Base-by-base conservation (phyloP, 2,888 invertebrate genomes). In the Phaonia tiefii region DNA sequence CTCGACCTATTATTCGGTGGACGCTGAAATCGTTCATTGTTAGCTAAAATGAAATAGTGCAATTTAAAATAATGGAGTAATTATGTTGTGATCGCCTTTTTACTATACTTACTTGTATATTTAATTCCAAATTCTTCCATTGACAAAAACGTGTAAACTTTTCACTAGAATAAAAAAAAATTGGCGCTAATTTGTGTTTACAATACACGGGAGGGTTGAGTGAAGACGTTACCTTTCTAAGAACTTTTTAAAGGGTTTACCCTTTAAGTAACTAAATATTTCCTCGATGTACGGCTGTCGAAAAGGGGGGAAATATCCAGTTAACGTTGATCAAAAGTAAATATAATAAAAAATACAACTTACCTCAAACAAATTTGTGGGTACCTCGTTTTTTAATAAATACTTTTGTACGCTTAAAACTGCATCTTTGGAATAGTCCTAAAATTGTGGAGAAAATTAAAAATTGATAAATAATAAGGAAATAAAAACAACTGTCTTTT, bases 21-120 rank as follows among this genome's bases (percentile, higher is more conserved):
- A 99, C 99, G 92, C 98, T 99, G 93, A 99, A 99, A 94, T 99
- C 99, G 93, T 99, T 99, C 99, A 99, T 99, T 87, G 99, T 98
- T 91, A 99, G 93, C 95, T 97, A 91, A 92, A 92, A 83, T 81
- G 83, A 77, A 84, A 83, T 22, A 42, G 1, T 11, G 15, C 15
- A 7, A 15, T 4, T 25, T 44, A 73, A 22, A 46, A 44, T 37
- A 58, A 22, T 39, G 20, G 1, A 77, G 49, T 22, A n/a, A n/a
- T n/a, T n/a, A n/a, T n/a, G n/a, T n/a, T n/a, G n/a, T n/a, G n/a
- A n/a, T n/a, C n/a, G n/a, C n/a, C n/a, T n/a, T n/a, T n/a, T n/a
- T n/a, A 60, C n/a, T n/a, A n/a, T 15, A 71, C 44, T 58, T 92
- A 96, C 96, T 93, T 98, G 98, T 91, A 99, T 99, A 93, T 99